Conservation (phyloP, 2,113 vertebrate species). For the Elaphurus davidianus region DNA sequence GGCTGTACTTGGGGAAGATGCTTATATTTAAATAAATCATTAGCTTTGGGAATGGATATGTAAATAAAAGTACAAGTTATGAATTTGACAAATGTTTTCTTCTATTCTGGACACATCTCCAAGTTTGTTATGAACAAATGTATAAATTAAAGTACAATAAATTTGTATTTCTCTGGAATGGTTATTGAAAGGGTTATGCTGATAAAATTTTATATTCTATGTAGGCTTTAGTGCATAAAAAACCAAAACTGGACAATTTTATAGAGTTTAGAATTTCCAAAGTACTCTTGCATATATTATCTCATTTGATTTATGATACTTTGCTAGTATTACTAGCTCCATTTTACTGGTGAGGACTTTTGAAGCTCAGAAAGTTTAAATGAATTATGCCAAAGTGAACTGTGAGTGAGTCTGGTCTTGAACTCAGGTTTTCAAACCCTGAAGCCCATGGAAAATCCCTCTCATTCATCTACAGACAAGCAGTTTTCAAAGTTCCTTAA, state of each 20-base stretch:
- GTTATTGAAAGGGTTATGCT: not conserved
- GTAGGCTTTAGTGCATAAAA: constrained; percentile 8
- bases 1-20: not conserved
- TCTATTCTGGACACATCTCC: not conserved
- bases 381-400: not conserved
- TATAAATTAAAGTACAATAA: not conserved
- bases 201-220: not conserved
- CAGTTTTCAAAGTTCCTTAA: not conserved
- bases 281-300: not conserved
- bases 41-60: constrained; percentile 17
- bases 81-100: constrained; percentile 30
- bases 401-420: not conserved
- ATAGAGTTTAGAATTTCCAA: not conserved
- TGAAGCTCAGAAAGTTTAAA: not conserved
- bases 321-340: not conserved
- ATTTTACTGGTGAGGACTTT: constrained; percentile 13
- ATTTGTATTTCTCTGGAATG: not conserved
- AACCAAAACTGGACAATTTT: not conserved
- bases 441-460: constrained; percentile 21
- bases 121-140: constrained; percentile 23
- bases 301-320: not conserved
- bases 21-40: constrained; percentile 52
- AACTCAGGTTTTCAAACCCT: not conserved
- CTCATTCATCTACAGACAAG: not conserved
- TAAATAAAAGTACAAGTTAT: constrained; percentile 48